phyloP scores from a whole-genome alignment of 2,797 vertebrate species.

The Carapus acus region DNA sequence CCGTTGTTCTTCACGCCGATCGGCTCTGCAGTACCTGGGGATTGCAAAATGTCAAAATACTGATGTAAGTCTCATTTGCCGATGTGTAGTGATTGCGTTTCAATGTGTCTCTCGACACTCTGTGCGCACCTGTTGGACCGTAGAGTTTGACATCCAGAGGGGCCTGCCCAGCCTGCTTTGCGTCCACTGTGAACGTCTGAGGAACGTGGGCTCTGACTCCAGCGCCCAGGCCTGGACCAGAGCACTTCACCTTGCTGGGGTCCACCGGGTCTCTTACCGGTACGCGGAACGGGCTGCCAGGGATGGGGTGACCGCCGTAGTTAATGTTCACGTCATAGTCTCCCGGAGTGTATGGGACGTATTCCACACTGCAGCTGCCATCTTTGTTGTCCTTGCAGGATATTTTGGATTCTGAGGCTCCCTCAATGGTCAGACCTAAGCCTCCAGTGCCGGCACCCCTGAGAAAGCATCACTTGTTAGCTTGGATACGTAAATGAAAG shows the following conservation, averaged over 20 bases:
- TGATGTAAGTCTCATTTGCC: neutral
- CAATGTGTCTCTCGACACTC: neutral
- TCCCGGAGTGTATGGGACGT: conserved; percentile 88
- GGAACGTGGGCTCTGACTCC: conserved; percentile 85
- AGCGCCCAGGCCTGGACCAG: conserved; percentile 83
- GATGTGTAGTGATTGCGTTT: neutral
- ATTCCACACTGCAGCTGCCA: conserved; percentile 94
- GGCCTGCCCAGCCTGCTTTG: conserved; percentile 83
- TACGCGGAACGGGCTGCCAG: conserved; percentile 92
- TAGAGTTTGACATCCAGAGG: conserved; percentile 85
- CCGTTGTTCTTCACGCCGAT: conserved; percentile 87
- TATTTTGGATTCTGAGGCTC: conserved; percentile 95
- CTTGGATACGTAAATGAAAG: too few relatives aligned
- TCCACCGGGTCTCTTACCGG: conserved; percentile 87
- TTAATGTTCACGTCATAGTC: conserved; percentile 96
- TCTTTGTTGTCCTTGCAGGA: conserved; percentile 98
- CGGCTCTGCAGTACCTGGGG: conserved; percentile 81
- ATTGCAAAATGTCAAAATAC: conserved; percentile 6
- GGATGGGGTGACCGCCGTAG: conserved; percentile 90
- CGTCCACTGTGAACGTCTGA: conserved; percentile 89
- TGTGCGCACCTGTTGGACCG: conserved; percentile 81
- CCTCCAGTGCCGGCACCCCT: conserved; percentile 95
- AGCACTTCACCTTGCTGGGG: conserved; percentile 91
- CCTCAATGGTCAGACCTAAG: conserved; percentile 90
- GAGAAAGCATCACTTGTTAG: conserved; percentile 4